Conservation (phyloP, 1,140 invertebrate genomes). For the Acyrthosiphon pisum region DNA sequence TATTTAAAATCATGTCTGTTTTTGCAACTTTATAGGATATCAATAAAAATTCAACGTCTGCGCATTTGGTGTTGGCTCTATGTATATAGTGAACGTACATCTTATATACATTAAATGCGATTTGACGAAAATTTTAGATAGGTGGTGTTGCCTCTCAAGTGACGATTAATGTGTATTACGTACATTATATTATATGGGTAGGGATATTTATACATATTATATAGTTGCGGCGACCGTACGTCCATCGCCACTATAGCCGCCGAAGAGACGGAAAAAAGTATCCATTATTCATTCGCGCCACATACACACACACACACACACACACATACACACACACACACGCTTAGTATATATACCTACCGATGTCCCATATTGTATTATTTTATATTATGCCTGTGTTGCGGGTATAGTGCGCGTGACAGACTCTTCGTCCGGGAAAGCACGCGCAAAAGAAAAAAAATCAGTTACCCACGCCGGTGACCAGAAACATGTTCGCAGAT, state of each 20-base stretch:
- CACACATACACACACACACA: no score
- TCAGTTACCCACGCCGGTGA: conserved; percentile 3
- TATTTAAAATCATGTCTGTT: not conserved
- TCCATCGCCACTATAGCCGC: not conserved
- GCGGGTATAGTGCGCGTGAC: not conserved
- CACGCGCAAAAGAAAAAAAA: conserved; percentile 6
- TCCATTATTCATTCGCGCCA: conserved; percentile 3
- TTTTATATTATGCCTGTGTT: not conserved
- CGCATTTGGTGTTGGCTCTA: not conserved
- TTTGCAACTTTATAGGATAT: not conserved
- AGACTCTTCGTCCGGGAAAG: not conserved
- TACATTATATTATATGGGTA: not conserved
- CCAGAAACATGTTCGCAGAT: conserved; percentile 9
- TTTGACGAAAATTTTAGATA: not conserved
- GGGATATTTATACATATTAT: not conserved
- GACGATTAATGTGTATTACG: not conserved
- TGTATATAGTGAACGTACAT: not conserved
- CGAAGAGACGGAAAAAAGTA: not conserved
- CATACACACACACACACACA: no score
- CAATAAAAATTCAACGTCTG: not conserved
- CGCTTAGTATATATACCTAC: not conserved
- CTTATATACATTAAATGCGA: not conserved
- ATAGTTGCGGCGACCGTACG: not conserved
- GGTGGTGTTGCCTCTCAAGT: not conserved
- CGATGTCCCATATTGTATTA: not conserved